phyloP scores from a whole-genome alignment of 2,113 vertebrate genomes.

The Poeciliopsis occidentalis region DNA sequence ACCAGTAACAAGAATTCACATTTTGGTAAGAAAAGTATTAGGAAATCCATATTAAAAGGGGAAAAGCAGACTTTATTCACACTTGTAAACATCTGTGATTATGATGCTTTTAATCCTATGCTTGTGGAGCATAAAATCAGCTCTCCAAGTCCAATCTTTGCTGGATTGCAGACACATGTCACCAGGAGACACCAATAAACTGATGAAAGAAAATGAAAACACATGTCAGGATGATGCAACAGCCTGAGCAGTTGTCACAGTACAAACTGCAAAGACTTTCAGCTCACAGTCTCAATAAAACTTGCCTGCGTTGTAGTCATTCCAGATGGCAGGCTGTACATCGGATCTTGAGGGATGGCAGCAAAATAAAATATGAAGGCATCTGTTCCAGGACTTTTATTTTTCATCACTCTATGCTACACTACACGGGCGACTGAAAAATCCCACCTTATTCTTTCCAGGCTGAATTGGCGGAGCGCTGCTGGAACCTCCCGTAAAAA shows the following conservation, averaged over 20 bases:
- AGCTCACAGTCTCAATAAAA: not conserved
- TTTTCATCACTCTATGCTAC: not conserved
- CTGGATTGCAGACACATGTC: constrained; percentile 1
- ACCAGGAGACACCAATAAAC: constrained; percentile 21
- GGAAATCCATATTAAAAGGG: not conserved
- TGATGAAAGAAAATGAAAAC: constrained; percentile 56
- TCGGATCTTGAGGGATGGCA: not conserved
- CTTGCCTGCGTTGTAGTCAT: not conserved
- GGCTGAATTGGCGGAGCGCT: not conserved
- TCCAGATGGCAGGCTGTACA: not conserved
- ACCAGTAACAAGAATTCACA: not conserved
- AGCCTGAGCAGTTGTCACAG: not conserved
- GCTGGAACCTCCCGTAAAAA: not conserved
- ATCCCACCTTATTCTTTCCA: not conserved
- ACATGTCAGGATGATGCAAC: constrained; percentile 23
- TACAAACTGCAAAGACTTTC: not conserved
- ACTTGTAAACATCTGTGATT: not conserved
- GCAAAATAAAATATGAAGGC: constrained; percentile 18
- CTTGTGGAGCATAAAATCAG: not conserved
- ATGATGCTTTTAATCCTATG: not conserved
- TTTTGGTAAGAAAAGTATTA: not conserved
- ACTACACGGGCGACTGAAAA: not conserved
- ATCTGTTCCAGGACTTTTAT: not conserved
- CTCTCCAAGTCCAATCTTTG: not conserved
- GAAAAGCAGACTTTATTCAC: not conserved